Evolutionary conservation across 1,140 invertebrate genomes (phyloP), one percentile per base, ranked within the genome.

Genomic region (Hycleus phaleratus): DNA sequence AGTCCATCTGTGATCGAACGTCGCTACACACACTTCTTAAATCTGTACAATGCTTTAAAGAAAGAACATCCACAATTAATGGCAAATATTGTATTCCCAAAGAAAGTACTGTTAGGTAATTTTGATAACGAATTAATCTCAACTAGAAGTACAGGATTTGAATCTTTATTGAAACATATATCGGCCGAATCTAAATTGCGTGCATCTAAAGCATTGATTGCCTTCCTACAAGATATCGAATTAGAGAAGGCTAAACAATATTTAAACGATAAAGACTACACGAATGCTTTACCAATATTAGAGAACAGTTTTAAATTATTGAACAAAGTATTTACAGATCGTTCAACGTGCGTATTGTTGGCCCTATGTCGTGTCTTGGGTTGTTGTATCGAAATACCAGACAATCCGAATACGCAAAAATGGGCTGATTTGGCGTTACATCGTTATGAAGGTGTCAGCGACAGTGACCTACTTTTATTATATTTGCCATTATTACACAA

Each of bases 11-110:
- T 79, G 32, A 80, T 90, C 38, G 82, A 88, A 64, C 75, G 86
- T 57, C 76, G 88, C 62, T 91, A 90, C 65, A 87, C 87, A 5
- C 84, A 91, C 64, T 90, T 90, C 73, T 74, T 85, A 11, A 79
- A 81, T 51, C 74, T 90, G 3, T 87, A 85, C 71, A 78, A 79
- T 61, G 71, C 75, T 3, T 71, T 91, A 2, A 81, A 79, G 60
- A 82, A 81, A 55, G 77, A 80, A 45, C 79, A 79, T 73, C 82
- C 85, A 4, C 45, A 74, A 10, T 66, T 82, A 46, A 73, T 90
- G 70, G 70, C 70, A 49, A 73, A 71, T 42, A 70, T 87, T 4
- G 73, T 77, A 50, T 91, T 91, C 74, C 88, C 88, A 5, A 84
- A 82, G 66, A 91, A 90, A 74, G 82, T 69, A 12, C 66, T 90